phyloP scores from a whole-genome alignment of 2,113 vertebrate genomes.

The Calypte anna region DNA sequence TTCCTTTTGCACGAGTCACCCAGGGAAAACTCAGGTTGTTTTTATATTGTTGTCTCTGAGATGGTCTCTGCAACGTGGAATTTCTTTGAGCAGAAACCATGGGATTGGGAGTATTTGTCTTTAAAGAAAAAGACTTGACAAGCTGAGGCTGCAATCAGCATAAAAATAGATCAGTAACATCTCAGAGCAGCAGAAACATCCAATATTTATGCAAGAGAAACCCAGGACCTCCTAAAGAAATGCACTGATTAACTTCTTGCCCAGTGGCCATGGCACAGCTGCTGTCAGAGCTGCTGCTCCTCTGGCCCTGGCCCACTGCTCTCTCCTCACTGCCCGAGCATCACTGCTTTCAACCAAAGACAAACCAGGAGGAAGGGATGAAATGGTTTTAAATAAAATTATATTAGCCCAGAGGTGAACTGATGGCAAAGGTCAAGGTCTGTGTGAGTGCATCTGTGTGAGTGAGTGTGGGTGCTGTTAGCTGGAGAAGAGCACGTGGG shows the following conservation, averaged over 20 bases:
- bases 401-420: rapidly evolving
- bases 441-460: not conserved
- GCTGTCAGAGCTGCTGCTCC: not conserved
- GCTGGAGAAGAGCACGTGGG: rapidly evolving
- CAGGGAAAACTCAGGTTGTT: not conserved
- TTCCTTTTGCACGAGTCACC: rapidly evolving
- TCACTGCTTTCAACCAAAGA: slow-evolving; percentile 37
- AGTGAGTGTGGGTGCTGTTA: not conserved
- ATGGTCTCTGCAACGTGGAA: not conserved
- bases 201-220: not conserved
- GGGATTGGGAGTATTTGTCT: not conserved
- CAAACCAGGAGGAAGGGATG: not conserved
- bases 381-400: not conserved
- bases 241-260: not conserved
- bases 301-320: not conserved
- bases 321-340: not conserved
- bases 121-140: not conserved
- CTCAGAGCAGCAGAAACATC: not conserved
- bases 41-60: not conserved
- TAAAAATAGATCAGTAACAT: not conserved
- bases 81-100: not conserved
- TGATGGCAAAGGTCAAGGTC: not conserved
- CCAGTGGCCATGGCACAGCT: not conserved
- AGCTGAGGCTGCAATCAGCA: not conserved
- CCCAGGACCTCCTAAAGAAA: not conserved